Base-by-base conservation (phyloP, 2,797 vertebrate species). In the Pagetopsis macropterus region DNA sequence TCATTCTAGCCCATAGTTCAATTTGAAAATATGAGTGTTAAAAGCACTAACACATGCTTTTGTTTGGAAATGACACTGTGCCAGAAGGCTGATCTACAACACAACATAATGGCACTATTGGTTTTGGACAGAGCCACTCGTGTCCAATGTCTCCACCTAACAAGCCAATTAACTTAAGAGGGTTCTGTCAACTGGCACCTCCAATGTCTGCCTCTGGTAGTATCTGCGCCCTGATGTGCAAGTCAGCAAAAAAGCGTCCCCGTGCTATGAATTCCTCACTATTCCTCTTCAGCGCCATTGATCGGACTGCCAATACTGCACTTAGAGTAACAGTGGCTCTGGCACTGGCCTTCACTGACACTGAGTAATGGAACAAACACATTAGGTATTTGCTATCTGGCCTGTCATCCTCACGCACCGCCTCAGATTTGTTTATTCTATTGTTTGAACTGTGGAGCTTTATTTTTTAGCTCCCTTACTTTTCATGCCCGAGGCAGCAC, bases 131-230 rank as follows among this genome's bases (percentile, higher is more conserved):
- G 61, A 70, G 62, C 23, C 37, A 7, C 17, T 21, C 40, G 72
- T 86, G 85, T 84, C 65, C 13, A 4, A 73, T 78, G 83, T 83
- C 87, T 84, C 82, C 80, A 87, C 79, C 85, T 89, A 89, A 91
- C 85, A 89, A 88, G 84, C 82, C 84, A 86, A 92, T 91, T 89
- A 87, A 80, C 75, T 87, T 87, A 92, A 92, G 84, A 89, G 87
- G 33, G 74, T 84, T 90, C 84, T 82, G 85, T 92, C 89, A 86
- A 83, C 83, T 70, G 78, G 81, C 84, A 88, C 86, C 77, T 84
- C 76, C 63, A 57, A 84, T 66, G 71, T 81, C 65, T 70, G 79
- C 70, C 72, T 70, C 65, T 72, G 81, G 76, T 86, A 33, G 57
- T 68, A 75, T 87, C 82, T 67, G 61, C 78, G 74, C 33, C 44